Conservation (phyloP, 64 coral and sea anemone genomes). For the Stichodactyla mertensii region DNA sequence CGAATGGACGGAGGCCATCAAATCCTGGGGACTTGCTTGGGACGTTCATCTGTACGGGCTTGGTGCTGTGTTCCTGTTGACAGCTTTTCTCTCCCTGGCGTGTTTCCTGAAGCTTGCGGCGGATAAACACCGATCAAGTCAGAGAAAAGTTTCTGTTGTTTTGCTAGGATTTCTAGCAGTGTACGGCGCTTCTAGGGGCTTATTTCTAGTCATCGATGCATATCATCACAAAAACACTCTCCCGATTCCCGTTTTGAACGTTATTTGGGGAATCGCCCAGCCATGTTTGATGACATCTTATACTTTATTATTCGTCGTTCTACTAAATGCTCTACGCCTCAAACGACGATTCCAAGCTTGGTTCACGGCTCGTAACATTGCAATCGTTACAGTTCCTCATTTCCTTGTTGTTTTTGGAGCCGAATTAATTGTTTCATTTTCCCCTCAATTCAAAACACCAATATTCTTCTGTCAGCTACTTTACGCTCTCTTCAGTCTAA, state of each 20-base stretch:
- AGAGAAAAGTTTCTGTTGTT: conserved; percentile 35
- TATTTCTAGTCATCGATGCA: conserved; percentile 41
- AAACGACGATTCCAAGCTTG: conserved; percentile 41
- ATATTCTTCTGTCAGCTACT: conserved; percentile 37
- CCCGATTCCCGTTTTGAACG: conserved; percentile 4
- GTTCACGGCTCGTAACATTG: conserved; percentile 50
- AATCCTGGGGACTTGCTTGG: conserved; percentile 56
- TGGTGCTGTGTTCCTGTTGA: conserved; percentile 30
- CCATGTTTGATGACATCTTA: conserved; percentile 43
- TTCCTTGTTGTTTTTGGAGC: conserved; percentile 33
- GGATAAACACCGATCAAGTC: background rate
- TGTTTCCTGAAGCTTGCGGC: background rate
- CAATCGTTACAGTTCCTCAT: conserved; percentile 26
- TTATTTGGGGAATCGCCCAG: conserved; percentile 49
- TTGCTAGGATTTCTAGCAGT: conserved; percentile 3
- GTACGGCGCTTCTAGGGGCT: conserved; percentile 20
- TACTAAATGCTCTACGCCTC: conserved; percentile 36
- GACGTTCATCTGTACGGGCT: conserved; percentile 56
- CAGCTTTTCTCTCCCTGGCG: conserved; percentile 6
- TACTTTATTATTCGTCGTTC: conserved; percentile 33
- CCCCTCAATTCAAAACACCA: conserved; percentile 8
- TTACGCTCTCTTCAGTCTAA: conserved; percentile 12
- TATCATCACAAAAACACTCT: conserved; percentile 37
- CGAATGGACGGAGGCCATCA: conserved; percentile 39
- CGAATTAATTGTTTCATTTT: conserved; percentile 20